Evolutionary conservation across 2,888 invertebrate genomes (phyloP), one percentile per base, ranked within the genome.

Genomic region (Sesamia inferens): DNA sequence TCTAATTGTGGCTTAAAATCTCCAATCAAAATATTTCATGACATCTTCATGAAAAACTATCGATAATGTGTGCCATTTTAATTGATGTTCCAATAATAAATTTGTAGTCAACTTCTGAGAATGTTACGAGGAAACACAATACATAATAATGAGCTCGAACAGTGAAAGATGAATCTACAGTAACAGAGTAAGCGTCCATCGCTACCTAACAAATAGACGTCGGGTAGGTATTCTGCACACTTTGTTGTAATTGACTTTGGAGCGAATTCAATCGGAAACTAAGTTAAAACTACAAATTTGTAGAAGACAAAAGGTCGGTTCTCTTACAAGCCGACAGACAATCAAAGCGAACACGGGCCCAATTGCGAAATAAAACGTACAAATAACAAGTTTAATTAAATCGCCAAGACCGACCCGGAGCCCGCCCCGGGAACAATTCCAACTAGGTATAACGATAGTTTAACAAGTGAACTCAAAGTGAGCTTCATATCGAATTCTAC

Each of bases 341-440:
- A 93, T 94, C 94, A 94, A 95, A 94, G 94, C 91, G 92, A 91
- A 90, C 90, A 89, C 89, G 88, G 89, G 89, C 88, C 91, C 93
- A 91, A 94, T 94, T 93, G 93, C 91, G 91, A 95, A 95, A 95
- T 95, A 95, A 96, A 95, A 96, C 93, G 92, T 93, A 94, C 94
- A 95, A 95, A 94, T 95, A 95, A 94, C 95, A 95, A 93, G 93
- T 96, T 96, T 96, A 96, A 96, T 96, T 96, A 96, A 96, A 96
- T 95, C 91, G 94, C 92, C 92, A 94, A 94, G 93, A 94, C 89
- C 92, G 87, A 87, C 84, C 68, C 85, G 79, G 86, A 59, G 88
- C 87, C 87, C 86, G 85, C 87, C 78, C 83, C 89, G 88, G 86
- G 89, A 94, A 94, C 94, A 93, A 94, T 94, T 91, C 90, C 92